phyloP scores from a whole-genome alignment of 2,888 invertebrate genomes.

The Rotaria magnacalcarata region DNA sequence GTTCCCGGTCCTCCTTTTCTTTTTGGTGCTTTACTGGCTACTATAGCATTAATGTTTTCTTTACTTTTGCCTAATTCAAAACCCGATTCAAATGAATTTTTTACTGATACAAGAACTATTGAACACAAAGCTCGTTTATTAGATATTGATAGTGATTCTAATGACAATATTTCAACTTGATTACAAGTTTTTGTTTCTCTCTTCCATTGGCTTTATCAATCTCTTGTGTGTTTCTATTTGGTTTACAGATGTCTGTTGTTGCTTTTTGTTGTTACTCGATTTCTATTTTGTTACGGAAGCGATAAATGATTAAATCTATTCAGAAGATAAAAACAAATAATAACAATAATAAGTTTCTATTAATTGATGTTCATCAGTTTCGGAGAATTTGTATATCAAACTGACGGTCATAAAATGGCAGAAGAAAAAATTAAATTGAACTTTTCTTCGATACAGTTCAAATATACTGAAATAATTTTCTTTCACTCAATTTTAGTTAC shows the following conservation, averaged over 20 bases:
- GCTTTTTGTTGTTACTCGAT: neutral
- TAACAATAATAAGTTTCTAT: too few relatives aligned
- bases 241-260: neutral
- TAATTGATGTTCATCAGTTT: too few relatives aligned
- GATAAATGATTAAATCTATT: slow-evolving; percentile 5
- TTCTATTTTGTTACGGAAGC: neutral
- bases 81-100: slow-evolving; percentile 11
- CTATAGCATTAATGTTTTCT: slow-evolving; percentile 67
- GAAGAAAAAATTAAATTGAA: too few relatives aligned
- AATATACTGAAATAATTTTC: too few relatives aligned
- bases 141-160: neutral
- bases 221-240: neutral
- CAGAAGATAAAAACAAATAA: neutral
- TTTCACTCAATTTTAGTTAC: too few relatives aligned
- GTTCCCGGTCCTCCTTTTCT: slow-evolving; percentile 97
- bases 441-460: too few relatives aligned
- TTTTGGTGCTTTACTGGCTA: slow-evolving; percentile 89
- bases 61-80: slow-evolving; percentile 10
- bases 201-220: neutral
- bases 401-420: too few relatives aligned
- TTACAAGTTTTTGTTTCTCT: neutral
- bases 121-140: slow-evolving; percentile 20
- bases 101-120: neutral
- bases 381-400: too few relatives aligned
- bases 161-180: neutral